Conservation (phyloP, 2,888 invertebrate genomes). For the Acleris holmiana region DNA sequence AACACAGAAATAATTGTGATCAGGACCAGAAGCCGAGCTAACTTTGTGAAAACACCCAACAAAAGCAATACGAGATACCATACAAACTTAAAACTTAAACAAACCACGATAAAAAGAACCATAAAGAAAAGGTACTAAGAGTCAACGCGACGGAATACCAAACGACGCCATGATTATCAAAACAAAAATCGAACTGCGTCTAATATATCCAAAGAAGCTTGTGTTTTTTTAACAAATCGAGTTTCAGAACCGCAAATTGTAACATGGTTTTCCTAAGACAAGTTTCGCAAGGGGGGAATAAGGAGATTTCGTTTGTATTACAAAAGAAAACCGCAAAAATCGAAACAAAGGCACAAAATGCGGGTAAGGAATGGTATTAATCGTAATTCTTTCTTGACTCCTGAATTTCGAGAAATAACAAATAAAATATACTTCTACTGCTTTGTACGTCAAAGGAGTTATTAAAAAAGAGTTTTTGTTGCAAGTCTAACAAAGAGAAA, state of each 20-base stretch:
- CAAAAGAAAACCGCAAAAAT: constrained; percentile 35
- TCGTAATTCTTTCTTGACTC: constrained; percentile 20
- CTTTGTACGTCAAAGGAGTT: constrained; percentile 3
- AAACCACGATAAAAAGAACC: neutral
- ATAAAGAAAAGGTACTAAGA: neutral
- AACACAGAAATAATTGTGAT: constrained; percentile 33
- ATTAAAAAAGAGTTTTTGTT: constrained; percentile 3
- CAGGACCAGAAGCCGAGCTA: constrained; percentile 10
- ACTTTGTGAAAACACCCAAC: constrained; percentile 27
- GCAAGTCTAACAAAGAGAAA: neutral
- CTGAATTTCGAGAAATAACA: constrained; percentile 4
- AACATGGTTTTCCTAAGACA: constrained; percentile 29
- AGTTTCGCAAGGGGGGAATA: constrained; percentile 33
- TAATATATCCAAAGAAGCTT: neutral
- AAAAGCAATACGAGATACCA: constrained; percentile 29
- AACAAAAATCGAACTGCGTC: constrained; percentile 19
- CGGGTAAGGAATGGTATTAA: constrained; percentile 34
- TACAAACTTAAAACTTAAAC: neutral
- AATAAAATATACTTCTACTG: constrained; percentile 14
- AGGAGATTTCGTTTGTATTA: constrained; percentile 35
- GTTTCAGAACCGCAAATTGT: constrained; percentile 7
- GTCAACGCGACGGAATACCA: neutral
- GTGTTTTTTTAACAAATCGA: constrained; percentile 14
- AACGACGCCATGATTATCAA: constrained; percentile 23
- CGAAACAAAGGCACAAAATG: constrained; percentile 27